Conservation (phyloP, 2,888 invertebrate species). For the Pseudococcus longispinus region DNA sequence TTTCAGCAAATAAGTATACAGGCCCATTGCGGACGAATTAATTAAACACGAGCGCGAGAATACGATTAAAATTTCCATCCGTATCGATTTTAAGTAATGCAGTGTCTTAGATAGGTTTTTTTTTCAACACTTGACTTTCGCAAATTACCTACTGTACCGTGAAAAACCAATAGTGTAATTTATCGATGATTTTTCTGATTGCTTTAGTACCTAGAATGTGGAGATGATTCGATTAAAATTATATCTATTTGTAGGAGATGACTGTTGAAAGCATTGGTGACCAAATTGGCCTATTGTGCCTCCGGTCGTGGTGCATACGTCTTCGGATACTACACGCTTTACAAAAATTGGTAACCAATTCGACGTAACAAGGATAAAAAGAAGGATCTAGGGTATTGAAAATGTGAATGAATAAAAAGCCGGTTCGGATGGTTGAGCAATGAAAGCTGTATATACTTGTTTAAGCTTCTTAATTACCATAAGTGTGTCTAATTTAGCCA, state of each 20-base stretch:
- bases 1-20: background rate
- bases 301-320: background rate
- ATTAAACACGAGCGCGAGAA: background rate
- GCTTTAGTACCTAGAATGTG: background rate
- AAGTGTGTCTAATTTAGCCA: slow-evolving; percentile 57
- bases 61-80: background rate
- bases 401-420: slow-evolving; percentile 53
- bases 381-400: slow-evolving; percentile 41
- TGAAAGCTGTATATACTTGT: slow-evolving; percentile 53
- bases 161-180: background rate
- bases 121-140: background rate
- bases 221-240: background rate
- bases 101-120: background rate
- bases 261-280: background rate
- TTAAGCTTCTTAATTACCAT: slow-evolving; percentile 57
- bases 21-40: background rate
- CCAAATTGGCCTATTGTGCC: background rate
- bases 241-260: background rate
- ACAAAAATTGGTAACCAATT: slow-evolving; percentile 30
- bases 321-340: too few relatives aligned
- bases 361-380: slow-evolving; percentile 14
- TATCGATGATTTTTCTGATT: background rate
- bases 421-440: slow-evolving; percentile 56
- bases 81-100: background rate
- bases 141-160: background rate